Conservation (phyloP, 2,113 vertebrate genomes). For the Pluvialis apricaria region DNA sequence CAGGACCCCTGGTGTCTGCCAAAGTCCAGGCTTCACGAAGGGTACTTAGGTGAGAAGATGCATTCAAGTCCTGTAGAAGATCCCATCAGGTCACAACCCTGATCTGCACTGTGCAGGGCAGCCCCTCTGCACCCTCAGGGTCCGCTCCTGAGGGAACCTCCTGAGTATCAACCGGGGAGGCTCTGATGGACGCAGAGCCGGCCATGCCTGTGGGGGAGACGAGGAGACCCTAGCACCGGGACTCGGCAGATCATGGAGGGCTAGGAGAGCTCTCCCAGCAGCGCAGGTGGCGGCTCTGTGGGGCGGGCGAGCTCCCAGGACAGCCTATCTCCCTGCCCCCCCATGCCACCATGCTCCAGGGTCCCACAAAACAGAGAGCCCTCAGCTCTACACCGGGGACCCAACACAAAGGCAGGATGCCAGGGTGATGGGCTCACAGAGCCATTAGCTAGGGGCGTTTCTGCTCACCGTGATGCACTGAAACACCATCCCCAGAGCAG, state of each 20-base stretch:
- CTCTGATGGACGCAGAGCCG: not conserved
- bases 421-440: not conserved
- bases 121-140: not conserved
- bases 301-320: not conserved
- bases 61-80: not conserved
- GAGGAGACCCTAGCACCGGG: not conserved
- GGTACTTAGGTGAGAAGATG: not conserved
- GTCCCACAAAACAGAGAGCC: not conserved
- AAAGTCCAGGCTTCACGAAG: not conserved
- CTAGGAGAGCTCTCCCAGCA: not conserved
- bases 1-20: accelerated
- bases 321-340: not conserved
- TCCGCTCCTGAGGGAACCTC: not conserved
- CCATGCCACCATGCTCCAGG: not conserved
- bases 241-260: not conserved
- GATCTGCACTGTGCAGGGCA: not conserved
- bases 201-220: accelerated
- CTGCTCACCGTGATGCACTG: not conserved
- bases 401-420: not conserved
- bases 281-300: accelerated
- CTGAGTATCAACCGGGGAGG: not conserved
- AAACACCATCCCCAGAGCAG: not conserved
- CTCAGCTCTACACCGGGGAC: not conserved
- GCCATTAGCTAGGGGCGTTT: not conserved
- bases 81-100: not conserved